Percentiles rank a stretch among this genome's conserved stretches.
Evolutionary conservation across 2,113 vertebrate genomes (phyloP).

Genomic region (Alosa alosa): DNA sequence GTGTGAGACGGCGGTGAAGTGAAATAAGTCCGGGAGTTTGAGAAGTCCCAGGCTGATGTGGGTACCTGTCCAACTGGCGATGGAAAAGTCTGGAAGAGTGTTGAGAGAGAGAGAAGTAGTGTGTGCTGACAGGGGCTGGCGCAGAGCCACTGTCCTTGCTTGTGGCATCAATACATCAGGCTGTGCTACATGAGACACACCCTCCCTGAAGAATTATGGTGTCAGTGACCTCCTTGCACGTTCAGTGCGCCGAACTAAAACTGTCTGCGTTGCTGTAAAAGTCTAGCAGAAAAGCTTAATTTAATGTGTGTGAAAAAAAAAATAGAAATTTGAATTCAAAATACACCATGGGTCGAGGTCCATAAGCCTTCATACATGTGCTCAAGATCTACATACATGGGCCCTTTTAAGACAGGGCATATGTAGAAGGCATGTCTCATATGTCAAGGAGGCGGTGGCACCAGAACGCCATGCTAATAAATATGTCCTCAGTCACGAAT

Average conservation of each 20-base stretch:
- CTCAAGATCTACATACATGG: not conserved
- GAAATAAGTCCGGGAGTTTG: not conserved
- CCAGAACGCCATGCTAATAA: not conserved
- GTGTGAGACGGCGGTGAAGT: not conserved
- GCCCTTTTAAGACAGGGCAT: not conserved
- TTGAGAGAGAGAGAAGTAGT: slow-evolving; percentile 1
- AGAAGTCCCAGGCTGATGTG: slow-evolving; percentile 6
- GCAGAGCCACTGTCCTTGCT: slow-evolving; percentile 32
- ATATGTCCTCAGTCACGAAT: not conserved
- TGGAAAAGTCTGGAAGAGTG: slow-evolving; percentile 33
- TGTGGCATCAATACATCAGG: slow-evolving; percentile 40
- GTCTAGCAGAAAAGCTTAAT: not conserved
- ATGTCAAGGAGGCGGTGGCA: not conserved
- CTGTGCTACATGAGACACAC: slow-evolving; percentile 22
- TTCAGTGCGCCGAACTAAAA: slow-evolving; percentile 26
- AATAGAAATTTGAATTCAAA: not conserved
- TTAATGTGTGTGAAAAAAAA: not conserved
- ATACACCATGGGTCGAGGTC: not conserved
- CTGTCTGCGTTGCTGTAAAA: not conserved
- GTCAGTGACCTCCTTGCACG: slow-evolving; percentile 23
- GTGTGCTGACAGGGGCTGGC: slow-evolving; percentile 19
- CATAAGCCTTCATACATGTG: not conserved
- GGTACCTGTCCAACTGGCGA: slow-evolving; percentile 38
- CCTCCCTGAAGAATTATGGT: slow-evolving; percentile 36
- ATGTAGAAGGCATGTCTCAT: not conserved